Base-by-base conservation (phyloP, 2,888 invertebrate genomes). In the Melanotus villosus region DNA sequence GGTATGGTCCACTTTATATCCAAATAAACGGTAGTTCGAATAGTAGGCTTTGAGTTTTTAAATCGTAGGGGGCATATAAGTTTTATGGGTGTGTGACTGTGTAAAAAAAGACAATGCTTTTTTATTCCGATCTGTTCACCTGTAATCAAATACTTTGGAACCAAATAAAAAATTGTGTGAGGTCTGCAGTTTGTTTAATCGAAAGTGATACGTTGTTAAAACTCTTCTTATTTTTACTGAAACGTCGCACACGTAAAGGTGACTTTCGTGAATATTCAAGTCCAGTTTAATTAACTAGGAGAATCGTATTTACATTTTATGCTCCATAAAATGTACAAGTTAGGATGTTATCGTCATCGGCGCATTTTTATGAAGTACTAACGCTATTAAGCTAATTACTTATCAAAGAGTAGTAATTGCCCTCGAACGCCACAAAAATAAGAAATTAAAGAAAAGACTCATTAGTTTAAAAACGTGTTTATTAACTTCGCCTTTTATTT, bases 1-100 rank as follows among this genome's bases (percentile, higher is more conserved):
- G 73, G 67, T 67, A 71, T 52, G 57, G 56, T 57, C 71, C 60
- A 71, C 62, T 72, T 65, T 65, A 70, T 70, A 65, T 65, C 68
- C 54, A 62, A 69, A 65, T 71, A 72, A 71, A 75, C 73, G 70
- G 73, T 73, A 74, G 73, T 75, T 68, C 10, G 57, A 63, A 47
- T 64, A 52, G 36, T 65, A 56, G 52, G 45, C 43, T 58, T 60
- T 52, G 52, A 66, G 50, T 34, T 45, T 62, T 59, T 54, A 62
- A 60, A 34, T 41, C 43, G 58, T 26, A 58, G 58, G 45, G 56
- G 43, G 23, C 41, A 57, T 30, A 30, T 56, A 45, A 45, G 45
- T 32, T 41, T 54, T 54, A 54, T 34, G 50, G 26, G 30, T 65
- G 21, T 57, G 30, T 38, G 56, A n/a, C 36, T 56, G 30, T 50